These are phyloP conservation scores for Orbicella faveolata DNA, from an alignment of 64 coral and sea anemone genomes.

Conservation along the genomic window DNA sequence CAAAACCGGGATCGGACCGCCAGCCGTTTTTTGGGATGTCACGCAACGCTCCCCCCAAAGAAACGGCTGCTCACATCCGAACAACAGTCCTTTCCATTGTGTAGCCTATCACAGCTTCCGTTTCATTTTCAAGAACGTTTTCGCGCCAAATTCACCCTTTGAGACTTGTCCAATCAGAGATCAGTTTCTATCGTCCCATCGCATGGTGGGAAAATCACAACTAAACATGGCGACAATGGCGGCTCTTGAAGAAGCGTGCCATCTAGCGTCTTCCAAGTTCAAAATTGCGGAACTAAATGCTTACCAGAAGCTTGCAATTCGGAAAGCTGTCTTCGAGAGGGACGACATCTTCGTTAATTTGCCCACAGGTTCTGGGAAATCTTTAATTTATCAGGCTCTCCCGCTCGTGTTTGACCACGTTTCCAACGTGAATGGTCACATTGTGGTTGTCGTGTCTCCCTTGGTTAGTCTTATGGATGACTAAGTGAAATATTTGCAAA, in stretches of 20 bases:
- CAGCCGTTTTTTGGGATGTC: too few relatives aligned
- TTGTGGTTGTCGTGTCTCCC: conserved; percentile 1
- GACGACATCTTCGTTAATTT: not conserved
- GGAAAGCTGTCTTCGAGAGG: not conserved
- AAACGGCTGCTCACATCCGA: too few relatives aligned
- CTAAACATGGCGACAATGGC: not conserved
- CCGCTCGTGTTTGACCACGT: not conserved
- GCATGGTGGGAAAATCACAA: too few relatives aligned
- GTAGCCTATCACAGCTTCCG: too few relatives aligned
- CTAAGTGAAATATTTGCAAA: conserved; percentile 2
- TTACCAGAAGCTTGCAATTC: not conserved
- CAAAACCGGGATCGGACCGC: too few relatives aligned
- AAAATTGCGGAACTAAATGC: not conserved
- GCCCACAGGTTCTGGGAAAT: not conserved
- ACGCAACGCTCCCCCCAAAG: too few relatives aligned
- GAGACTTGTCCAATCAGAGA: too few relatives aligned
- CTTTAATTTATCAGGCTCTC: not conserved
- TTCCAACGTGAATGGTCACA: not conserved
- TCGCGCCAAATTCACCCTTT: too few relatives aligned
- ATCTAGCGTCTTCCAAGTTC: not conserved
- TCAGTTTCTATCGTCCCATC: too few relatives aligned
- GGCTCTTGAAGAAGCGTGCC: not conserved
- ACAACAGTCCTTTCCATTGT: too few relatives aligned
- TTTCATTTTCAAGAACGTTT: too few relatives aligned
- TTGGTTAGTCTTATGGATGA: conserved; percentile 15